A percentile compares a stretch with the other conserved stretches of the same genome.
phyloP scores from a whole-genome alignment of 2,797 vertebrate genomes.

The Podargus strigoides region DNA sequence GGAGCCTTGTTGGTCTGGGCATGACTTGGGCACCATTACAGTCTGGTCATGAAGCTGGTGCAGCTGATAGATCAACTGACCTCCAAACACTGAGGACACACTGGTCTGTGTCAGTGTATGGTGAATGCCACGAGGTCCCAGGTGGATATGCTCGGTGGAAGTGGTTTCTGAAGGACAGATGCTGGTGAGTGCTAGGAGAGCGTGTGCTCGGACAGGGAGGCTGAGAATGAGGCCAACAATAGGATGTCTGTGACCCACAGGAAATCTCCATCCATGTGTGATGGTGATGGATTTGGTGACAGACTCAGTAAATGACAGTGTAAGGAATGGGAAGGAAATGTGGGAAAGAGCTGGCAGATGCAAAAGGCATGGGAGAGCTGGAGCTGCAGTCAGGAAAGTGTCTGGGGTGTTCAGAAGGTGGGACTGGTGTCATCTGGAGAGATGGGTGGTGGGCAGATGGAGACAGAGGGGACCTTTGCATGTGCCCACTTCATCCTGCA shows the following conservation, averaged over 20 bases:
- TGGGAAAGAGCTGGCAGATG: not conserved
- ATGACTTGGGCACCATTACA: not conserved
- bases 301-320: not conserved
- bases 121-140: not conserved
- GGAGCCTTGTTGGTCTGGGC: not conserved
- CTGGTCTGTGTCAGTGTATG: accelerated
- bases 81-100: accelerated
- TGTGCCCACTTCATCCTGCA: not conserved
- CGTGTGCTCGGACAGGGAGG: not conserved
- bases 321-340: not conserved
- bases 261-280: not conserved
- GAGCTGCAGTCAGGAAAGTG: not conserved
- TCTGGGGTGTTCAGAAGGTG: not conserved
- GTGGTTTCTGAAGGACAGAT: not conserved
- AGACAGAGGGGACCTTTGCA: not conserved
- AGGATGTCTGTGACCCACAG: not conserved
- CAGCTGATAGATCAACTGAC: not conserved
- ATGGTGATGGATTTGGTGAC: not conserved
- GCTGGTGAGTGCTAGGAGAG: not conserved
- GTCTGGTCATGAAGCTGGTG: not conserved
- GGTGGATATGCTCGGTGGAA: not conserved
- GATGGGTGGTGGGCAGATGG: not conserved
- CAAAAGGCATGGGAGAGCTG: not conserved
- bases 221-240: not conserved
- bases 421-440: not conserved